Percentiles rank a stretch among this genome's conserved stretches.
Conservation (phyloP, 1,140 invertebrate genomes). For the Anoplolepis gracilipes region DNA sequence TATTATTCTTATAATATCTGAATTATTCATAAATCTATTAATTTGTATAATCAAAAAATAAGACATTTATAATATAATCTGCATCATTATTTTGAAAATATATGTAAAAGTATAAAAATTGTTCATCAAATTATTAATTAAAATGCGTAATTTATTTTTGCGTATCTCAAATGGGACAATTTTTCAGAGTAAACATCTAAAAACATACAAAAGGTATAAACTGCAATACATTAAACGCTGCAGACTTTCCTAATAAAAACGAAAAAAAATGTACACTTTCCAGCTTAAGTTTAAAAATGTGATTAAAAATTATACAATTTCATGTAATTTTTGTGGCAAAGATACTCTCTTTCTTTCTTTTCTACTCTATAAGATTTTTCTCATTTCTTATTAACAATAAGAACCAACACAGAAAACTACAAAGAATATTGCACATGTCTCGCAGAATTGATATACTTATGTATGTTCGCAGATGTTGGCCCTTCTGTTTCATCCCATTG, state of each 20-base stretch:
- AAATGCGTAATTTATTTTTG: neutral
- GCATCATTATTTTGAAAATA: neutral
- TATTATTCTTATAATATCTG: neutral
- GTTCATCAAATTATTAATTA: neutral
- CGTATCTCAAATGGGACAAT: neutral
- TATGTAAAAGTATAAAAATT: neutral
- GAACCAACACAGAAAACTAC: neutral
- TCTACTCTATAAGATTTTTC: too few species aligned
- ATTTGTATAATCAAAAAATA: neutral
- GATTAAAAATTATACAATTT: too few species aligned
- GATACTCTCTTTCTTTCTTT: too few species aligned
- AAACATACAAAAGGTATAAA: neutral
- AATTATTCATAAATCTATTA: conserved; percentile 7
- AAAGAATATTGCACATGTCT: neutral
- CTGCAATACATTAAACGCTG: too few species aligned
- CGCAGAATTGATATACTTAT: neutral
- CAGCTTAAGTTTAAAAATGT: neutral
- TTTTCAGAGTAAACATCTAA: neutral
- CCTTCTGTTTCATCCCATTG: conserved; percentile 66
- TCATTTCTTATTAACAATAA: conserved; percentile 11
- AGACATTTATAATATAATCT: neutral
- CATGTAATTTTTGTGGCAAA: neutral
- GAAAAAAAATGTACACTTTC: neutral
- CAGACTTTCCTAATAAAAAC: neutral
- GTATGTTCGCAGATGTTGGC: conserved; percentile 61